phyloP scores from a whole-genome alignment of 2,888 invertebrate genomes.

The Odontocerum albicorne region DNA sequence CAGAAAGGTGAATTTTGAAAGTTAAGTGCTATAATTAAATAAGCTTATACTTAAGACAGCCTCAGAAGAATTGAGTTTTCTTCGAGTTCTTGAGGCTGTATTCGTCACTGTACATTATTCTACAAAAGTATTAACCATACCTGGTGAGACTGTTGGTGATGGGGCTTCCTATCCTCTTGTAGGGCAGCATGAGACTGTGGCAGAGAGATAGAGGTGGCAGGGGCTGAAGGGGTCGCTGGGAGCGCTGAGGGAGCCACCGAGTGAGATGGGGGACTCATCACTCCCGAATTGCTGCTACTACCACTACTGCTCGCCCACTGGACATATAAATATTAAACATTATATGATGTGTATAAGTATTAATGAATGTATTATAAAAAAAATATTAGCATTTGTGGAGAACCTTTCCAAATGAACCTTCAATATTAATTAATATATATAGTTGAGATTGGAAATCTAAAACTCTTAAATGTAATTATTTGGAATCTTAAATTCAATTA shows the following conservation, averaged over 20 bases:
- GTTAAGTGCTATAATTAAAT: no score
- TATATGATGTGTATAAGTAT: no score
- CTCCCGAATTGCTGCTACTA: not conserved
- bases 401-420: no score
- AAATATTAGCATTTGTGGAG: no score
- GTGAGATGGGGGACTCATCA: conserved; percentile 1
- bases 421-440: no score
- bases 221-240: conserved; percentile 37
- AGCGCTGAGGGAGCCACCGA: conserved; percentile 9
- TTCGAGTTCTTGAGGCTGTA: no score
- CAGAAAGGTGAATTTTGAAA: no score
- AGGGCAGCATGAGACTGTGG: conserved; percentile 13
- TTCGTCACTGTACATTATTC: not conserved
- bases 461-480: no score
- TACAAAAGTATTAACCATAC: not conserved
- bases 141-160: conserved; percentile 11
- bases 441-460: no score
- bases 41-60: not conserved
- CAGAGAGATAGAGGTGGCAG: conserved; percentile 35
- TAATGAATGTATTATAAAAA: no score
- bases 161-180: conserved; percentile 18
- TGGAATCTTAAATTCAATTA: no score
- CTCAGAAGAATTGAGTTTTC: not conserved
- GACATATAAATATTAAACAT: conserved; percentile 1
- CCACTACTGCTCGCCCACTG: conserved; percentile 24